A percentile compares a stretch with the other conserved stretches of the same genome.
phyloP scores from a whole-genome alignment of 2,113 vertebrate species.

The Lethenteron camtschaticum region DNA sequence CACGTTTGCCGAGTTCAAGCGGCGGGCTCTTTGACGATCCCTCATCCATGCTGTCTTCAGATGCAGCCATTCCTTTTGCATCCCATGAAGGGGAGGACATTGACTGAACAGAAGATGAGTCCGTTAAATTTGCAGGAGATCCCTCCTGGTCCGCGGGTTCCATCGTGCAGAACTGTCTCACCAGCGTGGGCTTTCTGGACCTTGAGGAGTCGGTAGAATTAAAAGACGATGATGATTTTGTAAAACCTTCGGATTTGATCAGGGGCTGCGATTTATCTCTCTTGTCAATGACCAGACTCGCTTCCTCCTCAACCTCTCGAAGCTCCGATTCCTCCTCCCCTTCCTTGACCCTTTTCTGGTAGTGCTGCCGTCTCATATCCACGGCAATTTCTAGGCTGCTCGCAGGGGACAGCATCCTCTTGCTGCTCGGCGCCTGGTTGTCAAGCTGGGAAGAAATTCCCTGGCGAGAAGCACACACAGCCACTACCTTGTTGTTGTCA shows the following conservation, averaged over 20 bases:
- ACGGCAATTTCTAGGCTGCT: conserved; percentile 2
- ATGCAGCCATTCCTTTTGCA: background rate
- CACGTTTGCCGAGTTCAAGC: too few relatives aligned
- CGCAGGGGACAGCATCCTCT: conserved; percentile 1
- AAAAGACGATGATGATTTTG: too few relatives aligned
- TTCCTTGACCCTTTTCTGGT: conserved; percentile 2
- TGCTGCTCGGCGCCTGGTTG: background rate
- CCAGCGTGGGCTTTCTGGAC: background rate
- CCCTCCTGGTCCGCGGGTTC: background rate
- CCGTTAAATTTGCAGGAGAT: background rate
- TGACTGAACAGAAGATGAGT: background rate
- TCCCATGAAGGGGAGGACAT: too few relatives aligned
- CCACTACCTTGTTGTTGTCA: too few relatives aligned
- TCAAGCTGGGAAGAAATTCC: too few relatives aligned
- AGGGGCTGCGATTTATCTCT: too few relatives aligned
- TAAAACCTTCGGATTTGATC: too few relatives aligned
- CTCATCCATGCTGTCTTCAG: background rate
- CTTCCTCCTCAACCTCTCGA: too few relatives aligned
- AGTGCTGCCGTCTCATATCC: background rate
- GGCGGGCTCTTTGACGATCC: background rate
- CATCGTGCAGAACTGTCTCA: background rate
- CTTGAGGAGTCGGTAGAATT: background rate
- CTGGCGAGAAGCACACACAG: too few relatives aligned
- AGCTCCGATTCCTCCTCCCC: background rate
- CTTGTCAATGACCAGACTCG: too few relatives aligned